Percentiles rank a stretch among this genome's conserved stretches.
Evolutionary conservation across 1,140 invertebrate genomes (phyloP).

Genomic region (Bombus confusus): DNA sequence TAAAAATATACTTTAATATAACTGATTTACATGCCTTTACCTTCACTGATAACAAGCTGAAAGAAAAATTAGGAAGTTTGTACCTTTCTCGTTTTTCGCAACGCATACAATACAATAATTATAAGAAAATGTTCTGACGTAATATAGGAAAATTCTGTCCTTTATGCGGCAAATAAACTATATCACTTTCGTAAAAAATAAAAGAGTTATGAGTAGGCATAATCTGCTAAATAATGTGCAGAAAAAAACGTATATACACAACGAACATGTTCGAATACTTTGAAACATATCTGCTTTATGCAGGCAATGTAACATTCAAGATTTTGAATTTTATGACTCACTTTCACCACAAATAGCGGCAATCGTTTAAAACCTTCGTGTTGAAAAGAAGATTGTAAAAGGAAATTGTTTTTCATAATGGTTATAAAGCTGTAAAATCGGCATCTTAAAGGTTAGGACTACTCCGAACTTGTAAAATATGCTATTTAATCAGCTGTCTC

Average conservation of each 20-base stretch:
- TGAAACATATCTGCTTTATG: background rate
- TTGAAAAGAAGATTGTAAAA: constrained; percentile 47
- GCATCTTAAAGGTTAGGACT: background rate
- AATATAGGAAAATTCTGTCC: background rate
- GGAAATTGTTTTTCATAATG: constrained; percentile 57
- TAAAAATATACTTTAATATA: too few relatives aligned
- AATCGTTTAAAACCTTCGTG: constrained; percentile 19
- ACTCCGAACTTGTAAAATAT: constrained; percentile 25
- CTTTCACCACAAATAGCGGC: background rate
- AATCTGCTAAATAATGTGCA: background rate
- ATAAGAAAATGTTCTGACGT: background rate
- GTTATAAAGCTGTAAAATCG: constrained; percentile 65
- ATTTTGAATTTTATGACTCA: background rate
- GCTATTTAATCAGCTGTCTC: constrained; percentile 10
- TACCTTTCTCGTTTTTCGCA: too few relatives aligned
- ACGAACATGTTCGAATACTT: background rate
- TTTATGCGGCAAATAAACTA: background rate
- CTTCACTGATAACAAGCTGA: too few relatives aligned
- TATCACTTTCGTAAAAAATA: too few relatives aligned
- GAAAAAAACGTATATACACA: too few relatives aligned
- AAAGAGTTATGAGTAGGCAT: too few relatives aligned
- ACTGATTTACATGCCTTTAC: too few relatives aligned
- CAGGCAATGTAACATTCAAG: background rate
- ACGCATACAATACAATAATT: background rate
- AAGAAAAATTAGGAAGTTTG: too few relatives aligned